Evolutionary conservation across 1,140 invertebrate species (phyloP), one percentile per base, ranked within the genome.

Genomic region (Megalopta genalis): DNA sequence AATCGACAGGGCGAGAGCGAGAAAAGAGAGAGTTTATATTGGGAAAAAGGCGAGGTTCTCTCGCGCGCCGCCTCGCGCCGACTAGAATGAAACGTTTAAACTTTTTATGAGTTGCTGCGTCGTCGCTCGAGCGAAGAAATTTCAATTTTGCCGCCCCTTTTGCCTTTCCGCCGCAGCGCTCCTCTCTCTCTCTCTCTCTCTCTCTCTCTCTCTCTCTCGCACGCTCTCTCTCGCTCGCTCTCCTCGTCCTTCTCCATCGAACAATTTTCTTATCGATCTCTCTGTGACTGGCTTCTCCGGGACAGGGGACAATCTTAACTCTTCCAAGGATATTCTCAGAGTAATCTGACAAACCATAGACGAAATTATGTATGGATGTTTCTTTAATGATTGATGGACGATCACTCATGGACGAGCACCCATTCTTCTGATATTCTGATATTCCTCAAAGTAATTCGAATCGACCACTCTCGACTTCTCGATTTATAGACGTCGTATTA

Each of bases 31-130:
- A 92, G 91, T 93, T 92, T 92, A 93, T 93, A 93, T 93, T 92
- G 91, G 87, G 76, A 89, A 86, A 87, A 82, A 81, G 79, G 79
- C 65, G 62, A 83, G 70, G 69, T 71, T 60, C 21, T 80, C 87
- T 87, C 54, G 3, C 88, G 88, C 84, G 81, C 42, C 9, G 42
- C 14, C 77, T 83, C 68, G 42, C 79, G 81, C 67, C 86, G 76
- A 74, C 81, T 80, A 88, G 88, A 91, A 90, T 89, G 88, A 91
- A 92, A 90, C 91, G 90, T 91, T 91, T 92, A 92, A 91, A 92
- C 90, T 92, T 93, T 92, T 92, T 92, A 93, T 92, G 91, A 93
- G 90, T 92, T 92, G 90, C 88, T 91, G 90, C 90, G 90, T 92
- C 91, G 89, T 85, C 89, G 89, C 88, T 92, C 90, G 88, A 92